These are phyloP conservation scores for Gadus chalcogrammus DNA, from an alignment of 2,113 vertebrate species.

Conservation along the genomic window DNA sequence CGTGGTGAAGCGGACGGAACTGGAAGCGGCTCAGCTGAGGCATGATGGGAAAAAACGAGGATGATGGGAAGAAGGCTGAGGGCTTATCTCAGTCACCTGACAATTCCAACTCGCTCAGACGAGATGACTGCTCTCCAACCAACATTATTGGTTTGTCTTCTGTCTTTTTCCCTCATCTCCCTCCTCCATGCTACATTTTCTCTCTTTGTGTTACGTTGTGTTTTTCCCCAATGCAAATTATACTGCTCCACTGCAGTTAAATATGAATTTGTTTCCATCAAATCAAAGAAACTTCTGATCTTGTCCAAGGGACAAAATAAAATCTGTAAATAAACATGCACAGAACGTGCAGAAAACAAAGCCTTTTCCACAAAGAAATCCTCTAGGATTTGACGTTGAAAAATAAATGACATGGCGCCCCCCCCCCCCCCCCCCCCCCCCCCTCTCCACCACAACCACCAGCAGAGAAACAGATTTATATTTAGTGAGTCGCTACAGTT, in stretches of 20 bases:
- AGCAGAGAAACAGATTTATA: background rate
- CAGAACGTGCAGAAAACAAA: background rate
- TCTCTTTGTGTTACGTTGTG: background rate
- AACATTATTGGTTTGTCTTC: too few relatives aligned
- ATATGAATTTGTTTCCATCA: background rate
- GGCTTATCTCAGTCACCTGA: too few relatives aligned
- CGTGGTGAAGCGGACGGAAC: slow-evolving; percentile 24
- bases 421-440: background rate
- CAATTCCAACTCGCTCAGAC: too few relatives aligned
- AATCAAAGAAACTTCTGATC: background rate
- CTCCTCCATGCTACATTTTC: background rate
- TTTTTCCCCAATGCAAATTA: background rate
- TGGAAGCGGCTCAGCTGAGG: slow-evolving; percentile 11
- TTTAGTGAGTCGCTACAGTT: background rate
- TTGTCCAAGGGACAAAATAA: background rate
- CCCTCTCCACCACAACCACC: background rate
- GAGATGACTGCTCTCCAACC: too few relatives aligned
- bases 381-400: background rate
- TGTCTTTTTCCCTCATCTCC: background rate
- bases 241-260: background rate
- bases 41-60: slow-evolving; percentile 8
- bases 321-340: background rate
- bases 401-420: background rate
- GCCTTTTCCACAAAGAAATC: background rate
- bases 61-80: background rate